phyloP scores from a whole-genome alignment of 1,140 invertebrate species.

The Heliothis subflexa region DNA sequence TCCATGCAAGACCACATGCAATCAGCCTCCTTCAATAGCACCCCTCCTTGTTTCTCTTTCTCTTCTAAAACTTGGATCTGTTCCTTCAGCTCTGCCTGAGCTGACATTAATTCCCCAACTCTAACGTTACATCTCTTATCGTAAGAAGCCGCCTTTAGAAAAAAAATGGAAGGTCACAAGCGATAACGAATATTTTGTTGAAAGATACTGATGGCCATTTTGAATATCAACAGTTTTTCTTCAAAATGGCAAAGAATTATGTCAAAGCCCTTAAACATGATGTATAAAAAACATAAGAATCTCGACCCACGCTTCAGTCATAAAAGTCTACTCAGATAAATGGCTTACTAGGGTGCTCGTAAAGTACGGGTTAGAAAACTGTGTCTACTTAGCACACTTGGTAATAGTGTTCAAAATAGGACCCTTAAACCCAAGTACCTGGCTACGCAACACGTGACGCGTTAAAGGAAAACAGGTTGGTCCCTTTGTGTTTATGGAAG shows the following conservation, averaged over 20 bases:
- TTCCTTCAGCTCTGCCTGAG: constrained; percentile 64
- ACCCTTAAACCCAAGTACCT: background rate
- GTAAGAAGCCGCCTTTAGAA: constrained; percentile 67
- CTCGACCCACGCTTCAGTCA: constrained; percentile 10
- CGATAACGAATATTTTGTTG: background rate
- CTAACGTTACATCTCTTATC: constrained; percentile 68
- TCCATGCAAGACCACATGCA: constrained; percentile 80
- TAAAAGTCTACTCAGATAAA: constrained; percentile 20
- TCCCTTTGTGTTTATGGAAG: too few relatives aligned
- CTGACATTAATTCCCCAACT: constrained; percentile 60
- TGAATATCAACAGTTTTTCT: too few relatives aligned
- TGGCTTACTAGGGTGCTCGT: constrained; percentile 14
- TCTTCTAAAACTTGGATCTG: constrained; percentile 70
- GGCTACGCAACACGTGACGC: too few relatives aligned
- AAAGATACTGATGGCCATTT: background rate
- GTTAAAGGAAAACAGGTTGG: background rate
- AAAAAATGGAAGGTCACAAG: background rate
- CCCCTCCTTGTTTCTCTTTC: constrained; percentile 65
- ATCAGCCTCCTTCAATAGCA: constrained; percentile 72
- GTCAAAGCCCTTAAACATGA: too few relatives aligned
- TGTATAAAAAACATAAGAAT: background rate
- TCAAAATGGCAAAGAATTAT: too few relatives aligned
- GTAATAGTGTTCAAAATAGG: constrained; percentile 11
- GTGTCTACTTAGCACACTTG: constrained; percentile 5
- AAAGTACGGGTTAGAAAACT: constrained; percentile 27